These are phyloP conservation scores for Sinocyclocheilus anophthalmus DNA, from an alignment of 2,113 vertebrate species.

Conservation along the genomic window DNA sequence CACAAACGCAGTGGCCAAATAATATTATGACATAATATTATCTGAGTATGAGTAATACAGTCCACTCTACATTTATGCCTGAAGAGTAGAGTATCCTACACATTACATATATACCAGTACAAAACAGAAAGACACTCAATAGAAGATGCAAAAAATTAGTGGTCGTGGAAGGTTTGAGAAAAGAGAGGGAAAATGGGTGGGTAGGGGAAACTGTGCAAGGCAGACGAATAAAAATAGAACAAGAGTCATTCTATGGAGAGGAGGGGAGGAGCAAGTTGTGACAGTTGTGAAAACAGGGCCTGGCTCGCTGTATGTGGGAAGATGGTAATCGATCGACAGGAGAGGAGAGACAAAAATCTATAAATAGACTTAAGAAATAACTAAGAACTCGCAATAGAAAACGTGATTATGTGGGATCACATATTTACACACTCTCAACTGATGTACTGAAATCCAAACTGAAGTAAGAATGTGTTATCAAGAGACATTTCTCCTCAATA, in stretches of 20 bases:
- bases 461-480: conserved; percentile 37
- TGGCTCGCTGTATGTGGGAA: conserved; percentile 65
- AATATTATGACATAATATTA: no score
- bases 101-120: conserved; percentile 46
- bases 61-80: no score
- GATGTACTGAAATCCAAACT: neutral
- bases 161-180: conserved; percentile 47
- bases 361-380: neutral
- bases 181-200: conserved; percentile 67
- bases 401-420: neutral
- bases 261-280: conserved; percentile 49
- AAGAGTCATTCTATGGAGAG: conserved; percentile 74
- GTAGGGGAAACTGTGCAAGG: conserved; percentile 67
- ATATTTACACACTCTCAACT: neutral
- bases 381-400: neutral
- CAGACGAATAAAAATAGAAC: conserved; percentile 78
- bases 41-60: no score
- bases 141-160: conserved; percentile 26
- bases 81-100: neutral
- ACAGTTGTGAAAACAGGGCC: conserved; percentile 73
- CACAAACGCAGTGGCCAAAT: conserved; percentile 30
- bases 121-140: conserved; percentile 39
- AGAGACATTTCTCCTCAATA: conserved; percentile 43
- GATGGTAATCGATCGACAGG: conserved; percentile 51
- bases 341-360: conserved; percentile 38